Percentiles rank a stretch among this genome's conserved stretches.
Evolutionary conservation across 2,888 invertebrate genomes (phyloP).

Genomic region (Isoperla grammatica): DNA sequence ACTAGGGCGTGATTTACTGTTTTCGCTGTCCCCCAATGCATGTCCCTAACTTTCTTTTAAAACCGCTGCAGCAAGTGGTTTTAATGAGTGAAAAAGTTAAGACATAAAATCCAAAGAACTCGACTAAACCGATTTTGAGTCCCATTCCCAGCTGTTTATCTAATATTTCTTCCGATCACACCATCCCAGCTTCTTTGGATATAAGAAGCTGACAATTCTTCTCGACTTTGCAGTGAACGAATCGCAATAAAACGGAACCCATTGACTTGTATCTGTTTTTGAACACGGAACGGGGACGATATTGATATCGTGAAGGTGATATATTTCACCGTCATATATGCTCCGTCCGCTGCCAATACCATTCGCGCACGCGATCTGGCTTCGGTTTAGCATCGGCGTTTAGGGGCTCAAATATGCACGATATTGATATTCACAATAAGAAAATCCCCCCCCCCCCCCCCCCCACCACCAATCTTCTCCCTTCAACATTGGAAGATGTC

Average conservation of each 20-base stretch:
- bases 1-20: too few species aligned
- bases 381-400: constrained; percentile 1
- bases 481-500: background rate
- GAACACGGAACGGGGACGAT: background rate
- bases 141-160: too few species aligned
- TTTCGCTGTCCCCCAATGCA: too few species aligned
- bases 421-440: background rate
- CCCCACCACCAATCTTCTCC: background rate
- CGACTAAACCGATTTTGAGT: too few species aligned
- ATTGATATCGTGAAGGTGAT: background rate
- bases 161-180: too few species aligned
- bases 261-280: constrained; percentile 9
- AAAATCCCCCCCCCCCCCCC: background rate
- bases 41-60: too few species aligned
- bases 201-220: too few species aligned
- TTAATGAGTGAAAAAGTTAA: too few species aligned
- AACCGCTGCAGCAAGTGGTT: too few species aligned
- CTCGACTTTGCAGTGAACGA: too few species aligned
- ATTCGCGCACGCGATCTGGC: background rate
- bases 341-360: background rate
- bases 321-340: background rate
- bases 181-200: too few species aligned
- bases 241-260: constrained; percentile 5
- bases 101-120: too few species aligned
- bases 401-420: background rate